Conservation (phyloP, 2,113 vertebrate species). For the Sula dactylatra region DNA sequence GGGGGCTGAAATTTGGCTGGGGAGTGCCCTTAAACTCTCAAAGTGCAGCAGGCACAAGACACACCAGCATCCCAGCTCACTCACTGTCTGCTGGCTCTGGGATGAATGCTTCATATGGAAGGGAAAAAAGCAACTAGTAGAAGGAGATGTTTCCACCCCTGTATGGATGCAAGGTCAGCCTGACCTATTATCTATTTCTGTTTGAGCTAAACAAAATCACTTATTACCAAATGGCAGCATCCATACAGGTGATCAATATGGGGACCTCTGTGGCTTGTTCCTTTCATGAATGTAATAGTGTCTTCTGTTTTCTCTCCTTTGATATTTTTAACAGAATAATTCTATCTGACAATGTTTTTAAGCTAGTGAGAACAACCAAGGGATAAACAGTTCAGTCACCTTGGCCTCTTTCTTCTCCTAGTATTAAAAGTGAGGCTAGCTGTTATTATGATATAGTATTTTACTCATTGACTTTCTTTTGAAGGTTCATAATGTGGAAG, state of each 20-base stretch:
- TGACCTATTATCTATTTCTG: background rate
- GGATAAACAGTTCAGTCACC: constrained; percentile 58
- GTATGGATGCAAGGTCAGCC: background rate
- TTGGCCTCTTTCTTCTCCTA: constrained; percentile 54
- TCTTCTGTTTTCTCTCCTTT: constrained; percentile 30
- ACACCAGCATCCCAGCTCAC: background rate
- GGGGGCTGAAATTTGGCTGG: background rate
- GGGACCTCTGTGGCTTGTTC: background rate
- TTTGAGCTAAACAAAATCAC: background rate
- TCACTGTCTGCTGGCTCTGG: background rate
- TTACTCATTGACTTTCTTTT: constrained; percentile 63
- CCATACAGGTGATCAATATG: background rate
- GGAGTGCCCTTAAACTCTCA: background rate
- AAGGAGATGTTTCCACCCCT: background rate
- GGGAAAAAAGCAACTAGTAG: background rate
- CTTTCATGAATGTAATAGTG: background rate
- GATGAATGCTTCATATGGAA: background rate
- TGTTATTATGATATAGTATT: constrained; percentile 55
- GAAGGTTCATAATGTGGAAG: constrained; percentile 37
- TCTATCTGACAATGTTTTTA: constrained; percentile 51
- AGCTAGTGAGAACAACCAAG: constrained; percentile 37
- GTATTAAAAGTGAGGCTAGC: constrained; percentile 23
- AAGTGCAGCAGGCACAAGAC: background rate
- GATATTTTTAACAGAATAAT: constrained; percentile 58
- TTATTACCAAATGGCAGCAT: background rate